Evolutionary conservation across 53 echinoderm and acorn worm species (phyloP).

Genomic region (Luidia sarsii): DNA sequence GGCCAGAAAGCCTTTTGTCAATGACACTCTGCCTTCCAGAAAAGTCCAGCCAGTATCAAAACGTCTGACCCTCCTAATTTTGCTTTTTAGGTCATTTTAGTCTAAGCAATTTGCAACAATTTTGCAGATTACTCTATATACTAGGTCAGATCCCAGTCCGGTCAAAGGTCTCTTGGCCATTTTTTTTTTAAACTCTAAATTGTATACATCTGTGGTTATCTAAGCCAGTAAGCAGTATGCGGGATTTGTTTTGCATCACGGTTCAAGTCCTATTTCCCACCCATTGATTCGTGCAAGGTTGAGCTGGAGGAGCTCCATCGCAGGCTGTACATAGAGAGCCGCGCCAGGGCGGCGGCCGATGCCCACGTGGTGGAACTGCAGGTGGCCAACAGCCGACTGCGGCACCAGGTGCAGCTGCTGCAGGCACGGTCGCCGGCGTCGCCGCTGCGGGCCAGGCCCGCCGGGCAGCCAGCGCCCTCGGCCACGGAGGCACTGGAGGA

Average conservation of each 20-base stretch:
- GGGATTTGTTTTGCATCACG: too few species aligned
- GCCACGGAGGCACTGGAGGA: constrained; percentile 53
- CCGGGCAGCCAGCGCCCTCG: not conserved
- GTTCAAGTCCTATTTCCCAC: not conserved
- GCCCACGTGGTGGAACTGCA: constrained; percentile 81
- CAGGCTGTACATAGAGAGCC: constrained; percentile 86
- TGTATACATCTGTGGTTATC: too few species aligned
- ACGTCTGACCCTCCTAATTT: too few species aligned
- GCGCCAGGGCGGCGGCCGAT: constrained; percentile 78
- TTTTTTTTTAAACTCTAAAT: too few species aligned
- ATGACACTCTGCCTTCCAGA: too few species aligned
- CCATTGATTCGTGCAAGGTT: constrained; percentile 68
- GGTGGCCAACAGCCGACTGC: constrained; percentile 86
- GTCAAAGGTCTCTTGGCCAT: not conserved
- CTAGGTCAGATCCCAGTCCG: not conserved
- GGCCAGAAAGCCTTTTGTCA: too few species aligned
- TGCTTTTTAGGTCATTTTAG: not conserved
- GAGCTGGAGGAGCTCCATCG: constrained; percentile 85
- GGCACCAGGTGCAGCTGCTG: constrained; percentile 74
- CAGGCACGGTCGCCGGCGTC: constrained; percentile 65
- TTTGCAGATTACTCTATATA: too few species aligned
- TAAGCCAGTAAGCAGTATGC: too few species aligned
- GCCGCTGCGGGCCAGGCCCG: constrained; percentile 55
- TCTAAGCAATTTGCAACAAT: too few species aligned
- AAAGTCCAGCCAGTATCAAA: too few species aligned